Conservation (phyloP, 2,113 vertebrate species). For the Sterrhoptilus dennistouni region DNA sequence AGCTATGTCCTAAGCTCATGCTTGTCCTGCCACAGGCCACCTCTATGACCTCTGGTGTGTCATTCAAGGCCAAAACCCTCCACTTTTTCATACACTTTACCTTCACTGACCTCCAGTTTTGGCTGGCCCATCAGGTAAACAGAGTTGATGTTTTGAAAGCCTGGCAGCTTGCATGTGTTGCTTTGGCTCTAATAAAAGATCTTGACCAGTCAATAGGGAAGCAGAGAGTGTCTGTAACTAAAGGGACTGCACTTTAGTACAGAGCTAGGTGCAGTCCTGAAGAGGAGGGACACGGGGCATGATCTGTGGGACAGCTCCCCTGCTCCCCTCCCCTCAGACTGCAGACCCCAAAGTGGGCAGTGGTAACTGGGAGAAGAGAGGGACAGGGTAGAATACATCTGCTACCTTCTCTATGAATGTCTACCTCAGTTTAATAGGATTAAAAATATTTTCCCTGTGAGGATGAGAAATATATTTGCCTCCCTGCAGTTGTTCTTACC, state of each 20-base stretch:
- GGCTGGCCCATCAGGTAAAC: slow-evolving; percentile 11
- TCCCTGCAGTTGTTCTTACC: not conserved
- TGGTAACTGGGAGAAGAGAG: not conserved
- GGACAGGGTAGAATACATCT: not conserved
- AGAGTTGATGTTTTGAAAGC: not conserved
- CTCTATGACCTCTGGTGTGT: not conserved
- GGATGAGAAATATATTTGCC: not conserved
- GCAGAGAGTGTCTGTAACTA: not conserved
- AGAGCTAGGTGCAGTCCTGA: not conserved
- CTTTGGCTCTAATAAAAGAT: not conserved
- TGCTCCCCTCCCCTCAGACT: not conserved
- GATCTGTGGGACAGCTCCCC: not conserved
- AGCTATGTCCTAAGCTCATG: accelerated
- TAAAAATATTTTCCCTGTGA: not conserved
- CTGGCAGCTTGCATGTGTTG: not conserved
- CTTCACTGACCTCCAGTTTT: slow-evolving; percentile 11
- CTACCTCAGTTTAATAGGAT: not conserved
- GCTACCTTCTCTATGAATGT: not conserved
- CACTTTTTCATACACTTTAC: not conserved
- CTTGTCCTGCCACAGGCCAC: not conserved
- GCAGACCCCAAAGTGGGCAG: not conserved
- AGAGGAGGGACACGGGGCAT: not conserved
- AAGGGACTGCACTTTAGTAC: not conserved
- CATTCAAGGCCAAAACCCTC: not conserved
- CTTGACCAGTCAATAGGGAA: not conserved